Evolutionary conservation across 1,140 invertebrate genomes (phyloP), one percentile per base, ranked within the genome.

Genomic region (Drosophila kanapiae): DNA sequence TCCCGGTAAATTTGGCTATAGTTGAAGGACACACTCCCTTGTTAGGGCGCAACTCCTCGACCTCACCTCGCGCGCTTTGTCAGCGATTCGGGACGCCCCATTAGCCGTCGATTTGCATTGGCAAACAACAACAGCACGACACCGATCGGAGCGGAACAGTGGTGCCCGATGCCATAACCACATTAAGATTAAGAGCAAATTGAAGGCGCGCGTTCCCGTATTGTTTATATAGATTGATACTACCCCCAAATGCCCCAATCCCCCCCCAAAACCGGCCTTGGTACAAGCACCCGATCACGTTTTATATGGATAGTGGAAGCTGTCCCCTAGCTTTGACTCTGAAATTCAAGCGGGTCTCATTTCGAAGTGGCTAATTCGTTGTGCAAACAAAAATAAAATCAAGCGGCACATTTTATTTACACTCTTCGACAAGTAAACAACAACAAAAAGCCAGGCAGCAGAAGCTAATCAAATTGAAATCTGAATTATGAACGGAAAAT

Each of bases 141-240:
- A 58, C 7, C 31, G 53, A 54, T 54, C 33, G 33, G 11, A 27
- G 33, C 33, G 29, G 45, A 67, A 27, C 18, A 65, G 53, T 70
- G 29, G 31, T 54, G 29, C 8, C 37, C 53, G 37, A 59, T 59
- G 67, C 43, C 45, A 72, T 60, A 74, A 60, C 70, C 54, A 51
- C 69, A 60, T 51, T 43, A 60, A 60, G 37, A 72, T 74, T 74
- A 74, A 72, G 18, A 74, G 35, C 54, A 74, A 74, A 74, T 74
- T 72, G 45, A 72, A 16, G 70, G 23, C 53, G 70, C 45, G 69
- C 67, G 37, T 11, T 31, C 33, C 14, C 6, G 6, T 47, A 67
- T 56, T 69, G 67, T 56, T 56, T 69, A 70, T 54, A 56, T 31
- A 70, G 29, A 62, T 53, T 23, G 29, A 29, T 29, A 29, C 42